Percentiles rank a stretch among this genome's conserved stretches.
Conservation (phyloP, 2,113 vertebrate genomes). For the Tychaedon coryphoeus region DNA sequence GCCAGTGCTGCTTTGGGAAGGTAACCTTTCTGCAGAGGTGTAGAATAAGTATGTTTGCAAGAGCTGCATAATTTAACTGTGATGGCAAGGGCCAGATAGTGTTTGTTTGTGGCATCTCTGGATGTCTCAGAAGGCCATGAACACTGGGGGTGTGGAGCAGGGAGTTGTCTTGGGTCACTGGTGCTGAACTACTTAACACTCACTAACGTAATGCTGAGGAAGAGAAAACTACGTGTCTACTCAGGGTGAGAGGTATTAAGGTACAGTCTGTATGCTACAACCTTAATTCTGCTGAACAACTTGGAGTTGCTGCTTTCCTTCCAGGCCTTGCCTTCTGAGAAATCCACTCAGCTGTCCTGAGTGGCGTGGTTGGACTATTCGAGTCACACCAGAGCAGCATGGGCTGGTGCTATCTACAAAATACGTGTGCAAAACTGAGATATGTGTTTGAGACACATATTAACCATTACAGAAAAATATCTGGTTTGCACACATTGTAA, state of each 20-base stretch:
- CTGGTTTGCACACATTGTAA: not conserved
- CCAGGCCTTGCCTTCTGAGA: not conserved
- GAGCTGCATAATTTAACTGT: not conserved
- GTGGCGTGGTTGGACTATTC: not conserved
- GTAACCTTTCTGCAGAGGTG: not conserved
- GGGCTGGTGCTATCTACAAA: not conserved
- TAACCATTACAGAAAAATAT: not conserved
- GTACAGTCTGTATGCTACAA: not conserved
- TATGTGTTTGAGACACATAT: not conserved
- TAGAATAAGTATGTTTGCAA: not conserved
- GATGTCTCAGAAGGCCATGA: not conserved
- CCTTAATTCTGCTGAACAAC: not conserved
- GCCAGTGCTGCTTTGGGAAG: not conserved
- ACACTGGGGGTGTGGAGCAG: not conserved
- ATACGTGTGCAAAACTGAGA: not conserved
- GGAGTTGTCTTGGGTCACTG: rapidly evolving
- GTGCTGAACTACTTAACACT: not conserved
- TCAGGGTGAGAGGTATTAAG: not conserved
- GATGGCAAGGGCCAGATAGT: not conserved
- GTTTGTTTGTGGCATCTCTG: not conserved
- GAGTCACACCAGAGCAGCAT: not conserved
- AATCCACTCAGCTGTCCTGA: not conserved
- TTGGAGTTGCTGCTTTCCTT: not conserved
- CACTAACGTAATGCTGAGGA: not conserved
- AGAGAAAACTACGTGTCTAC: not conserved